Base-by-base conservation (phyloP, 2,797 vertebrate genomes). In the Hydrocynus forskahlii region DNA sequence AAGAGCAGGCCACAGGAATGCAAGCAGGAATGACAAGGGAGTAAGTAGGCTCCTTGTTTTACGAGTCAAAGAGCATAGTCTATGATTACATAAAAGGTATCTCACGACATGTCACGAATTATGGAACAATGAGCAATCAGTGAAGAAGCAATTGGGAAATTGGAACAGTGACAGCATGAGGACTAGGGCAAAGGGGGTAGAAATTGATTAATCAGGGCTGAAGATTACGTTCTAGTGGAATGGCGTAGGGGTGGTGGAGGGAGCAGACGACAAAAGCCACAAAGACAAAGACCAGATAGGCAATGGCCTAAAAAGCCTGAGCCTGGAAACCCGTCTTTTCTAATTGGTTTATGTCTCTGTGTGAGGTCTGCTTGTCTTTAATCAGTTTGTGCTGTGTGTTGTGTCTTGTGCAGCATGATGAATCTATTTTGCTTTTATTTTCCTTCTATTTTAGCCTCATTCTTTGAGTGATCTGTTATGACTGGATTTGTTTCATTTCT, bases 141-240 rank as follows among this genome's bases (percentile, higher is more conserved):
- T 9, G 62, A 50, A 29, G 78, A 83, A 76, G 73, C 23, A 16
- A 70, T 25, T 7, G 45, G 29, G 81, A 85, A 84, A 83, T 62
- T 80, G 82, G 87, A 88, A 87, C 80, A 82, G 87, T 87, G 82
- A 87, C 85, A 89, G 75, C 19, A 13, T 62, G 83, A 35, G 50
- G 75, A 75, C 16, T 75, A n/a, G 40, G 9, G 79, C 69, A 29
- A 48, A 16, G 66, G 57, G 35, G 19, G n/a, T 2, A 10, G 67
- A 86, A 84, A 89, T 78, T 89, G 88, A 92, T 91, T 85, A 87
- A 87, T 83, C 48, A 1, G 45, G 4, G 45, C 43, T 74, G 19
- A 54, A 81, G 60, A 82, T 35, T 74, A 73, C 70, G 75, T 87
- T 80, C 84, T 78, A 74, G 82, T 82, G 17, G 17, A 19, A 59